A percentile compares a stretch with the other conserved stretches of the same genome.
phyloP scores from a whole-genome alignment of 1,140 invertebrate species.

The Neodiprion pinetum region DNA sequence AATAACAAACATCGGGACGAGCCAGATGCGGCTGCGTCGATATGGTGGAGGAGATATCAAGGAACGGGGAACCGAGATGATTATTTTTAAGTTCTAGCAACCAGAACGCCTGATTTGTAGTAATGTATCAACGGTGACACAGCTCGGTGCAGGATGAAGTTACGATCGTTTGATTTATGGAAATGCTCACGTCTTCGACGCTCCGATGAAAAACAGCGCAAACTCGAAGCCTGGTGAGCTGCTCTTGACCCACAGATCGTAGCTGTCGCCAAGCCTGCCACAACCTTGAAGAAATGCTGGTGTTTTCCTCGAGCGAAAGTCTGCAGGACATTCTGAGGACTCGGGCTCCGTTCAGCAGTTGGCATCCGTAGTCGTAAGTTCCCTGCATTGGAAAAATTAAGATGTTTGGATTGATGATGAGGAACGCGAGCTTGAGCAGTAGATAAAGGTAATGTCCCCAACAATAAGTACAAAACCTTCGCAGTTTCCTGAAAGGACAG shows the following conservation, averaged over 20 bases:
- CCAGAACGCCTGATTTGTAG: neutral
- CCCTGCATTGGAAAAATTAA: conserved; percentile 60
- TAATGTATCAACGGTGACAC: neutral
- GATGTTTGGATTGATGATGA: neutral
- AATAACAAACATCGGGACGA: conserved; percentile 1
- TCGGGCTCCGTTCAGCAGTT: conserved; percentile 76
- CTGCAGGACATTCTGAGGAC: conserved; percentile 77
- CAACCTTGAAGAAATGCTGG: conserved; percentile 63
- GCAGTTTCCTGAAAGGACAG: conserved; percentile 80
- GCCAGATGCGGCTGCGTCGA: neutral
- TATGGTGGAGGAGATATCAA: neutral
- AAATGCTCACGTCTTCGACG: conserved; percentile 67
- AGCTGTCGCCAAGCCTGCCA: conserved; percentile 75
- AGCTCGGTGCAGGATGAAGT: neutral
- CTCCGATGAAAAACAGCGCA: conserved; percentile 79
- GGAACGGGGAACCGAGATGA: neutral
- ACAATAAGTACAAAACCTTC: conserved; percentile 61
- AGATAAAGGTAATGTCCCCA: neutral
- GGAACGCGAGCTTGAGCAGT: neutral
- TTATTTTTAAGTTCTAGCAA: conserved; percentile 8
- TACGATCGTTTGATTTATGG: neutral
- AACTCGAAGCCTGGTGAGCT: conserved; percentile 77
- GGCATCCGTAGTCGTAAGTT: conserved; percentile 81
- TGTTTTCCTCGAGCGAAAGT: conserved; percentile 67
- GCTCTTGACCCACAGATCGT: conserved; percentile 75